Percentiles rank a stretch among this genome's conserved stretches.
phyloP scores from a whole-genome alignment of 2,113 vertebrate genomes.

The Cynocephalus volans region DNA sequence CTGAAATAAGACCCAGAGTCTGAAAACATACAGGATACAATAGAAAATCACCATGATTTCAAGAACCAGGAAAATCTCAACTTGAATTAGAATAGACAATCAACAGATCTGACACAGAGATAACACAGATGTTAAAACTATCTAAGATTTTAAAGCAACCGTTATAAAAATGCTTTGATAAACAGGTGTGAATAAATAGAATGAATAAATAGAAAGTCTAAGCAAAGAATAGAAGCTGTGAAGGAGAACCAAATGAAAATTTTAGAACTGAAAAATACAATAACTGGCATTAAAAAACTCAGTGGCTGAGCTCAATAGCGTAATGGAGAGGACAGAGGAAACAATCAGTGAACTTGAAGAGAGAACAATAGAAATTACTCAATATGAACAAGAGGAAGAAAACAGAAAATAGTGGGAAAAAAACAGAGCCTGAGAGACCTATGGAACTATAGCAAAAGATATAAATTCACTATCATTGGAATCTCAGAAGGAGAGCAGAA shows the following conservation, averaged over 20 bases:
- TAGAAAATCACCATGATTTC: background rate
- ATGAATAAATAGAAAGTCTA: background rate
- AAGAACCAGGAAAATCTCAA: background rate
- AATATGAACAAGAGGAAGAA: background rate
- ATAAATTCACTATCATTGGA: background rate
- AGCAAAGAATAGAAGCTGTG: background rate
- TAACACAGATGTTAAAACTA: background rate
- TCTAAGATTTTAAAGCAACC: background rate
- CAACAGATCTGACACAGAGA: background rate
- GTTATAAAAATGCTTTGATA: background rate
- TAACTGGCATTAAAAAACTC: background rate
- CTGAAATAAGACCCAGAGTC: background rate
- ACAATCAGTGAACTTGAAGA: background rate
- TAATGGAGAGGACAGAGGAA: background rate
- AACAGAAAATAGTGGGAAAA: background rate
- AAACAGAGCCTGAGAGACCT: background rate
- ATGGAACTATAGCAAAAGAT: background rate
- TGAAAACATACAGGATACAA: background rate
- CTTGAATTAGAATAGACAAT: background rate
- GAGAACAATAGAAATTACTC: background rate
- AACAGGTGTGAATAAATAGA: background rate
- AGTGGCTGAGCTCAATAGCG: background rate
- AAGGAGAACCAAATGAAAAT: constrained; percentile 4
- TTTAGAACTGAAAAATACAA: background rate
- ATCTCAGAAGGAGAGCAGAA: background rate